Evolutionary conservation across 2,888 invertebrate genomes (phyloP).

Genomic region (Euplagia quadripunctaria): DNA sequence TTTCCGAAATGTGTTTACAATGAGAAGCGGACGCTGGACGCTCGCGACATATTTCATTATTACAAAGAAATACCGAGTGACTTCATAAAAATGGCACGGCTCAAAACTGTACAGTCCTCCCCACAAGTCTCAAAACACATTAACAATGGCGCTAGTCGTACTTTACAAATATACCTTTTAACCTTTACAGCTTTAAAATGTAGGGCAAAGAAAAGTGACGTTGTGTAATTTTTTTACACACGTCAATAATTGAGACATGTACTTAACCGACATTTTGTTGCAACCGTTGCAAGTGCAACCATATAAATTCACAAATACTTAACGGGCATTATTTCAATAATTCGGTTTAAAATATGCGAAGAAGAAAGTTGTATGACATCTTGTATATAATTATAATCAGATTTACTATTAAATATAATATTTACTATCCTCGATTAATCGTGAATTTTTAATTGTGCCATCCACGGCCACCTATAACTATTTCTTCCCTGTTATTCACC

Average conservation of each 20-base stretch:
- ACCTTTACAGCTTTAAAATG: neutral
- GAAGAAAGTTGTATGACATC: no score
- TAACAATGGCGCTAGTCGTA: neutral
- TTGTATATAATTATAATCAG: no score
- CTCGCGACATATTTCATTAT: conserved; percentile 83
- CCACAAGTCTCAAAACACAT: conserved; percentile 26
- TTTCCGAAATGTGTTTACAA: conserved; percentile 86
- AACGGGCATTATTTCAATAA: no score
- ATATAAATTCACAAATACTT: no score
- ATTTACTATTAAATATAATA: no score
- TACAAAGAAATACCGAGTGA: conserved; percentile 75
- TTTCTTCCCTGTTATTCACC: neutral
- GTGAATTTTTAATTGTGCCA: neutral
- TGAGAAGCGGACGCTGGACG: conserved; percentile 71
- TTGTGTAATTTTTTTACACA: no score
- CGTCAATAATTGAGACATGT: no score
- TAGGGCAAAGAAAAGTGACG: no score
- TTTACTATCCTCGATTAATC: no score
- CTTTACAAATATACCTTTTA: neutral
- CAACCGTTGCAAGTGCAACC: no score
- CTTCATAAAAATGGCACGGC: conserved; percentile 73
- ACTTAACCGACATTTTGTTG: no score
- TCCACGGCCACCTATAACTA: neutral
- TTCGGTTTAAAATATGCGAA: no score
- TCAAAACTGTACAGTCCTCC: conserved; percentile 67